Percentiles rank a stretch among this genome's conserved stretches.
These are phyloP conservation scores for Hylyphantes graminicola DNA, from an alignment of 1,140 invertebrate species.

Conservation along the genomic window DNA sequence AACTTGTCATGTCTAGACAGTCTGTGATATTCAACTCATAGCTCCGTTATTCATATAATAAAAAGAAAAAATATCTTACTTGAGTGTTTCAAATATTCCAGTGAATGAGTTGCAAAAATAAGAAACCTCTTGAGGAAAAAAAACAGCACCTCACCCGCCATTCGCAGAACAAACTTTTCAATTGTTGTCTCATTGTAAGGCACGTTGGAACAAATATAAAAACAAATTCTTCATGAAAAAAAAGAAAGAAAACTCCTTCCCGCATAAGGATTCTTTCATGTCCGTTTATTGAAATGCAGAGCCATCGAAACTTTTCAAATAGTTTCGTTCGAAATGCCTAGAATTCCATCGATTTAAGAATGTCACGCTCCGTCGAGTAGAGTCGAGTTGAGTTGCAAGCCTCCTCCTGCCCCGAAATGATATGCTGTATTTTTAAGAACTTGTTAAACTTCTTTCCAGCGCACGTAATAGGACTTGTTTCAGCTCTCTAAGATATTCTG, in stretches of 20 bases:
- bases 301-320: slow-evolving; percentile 37
- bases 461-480: no score
- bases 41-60: no score
- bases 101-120: no score
- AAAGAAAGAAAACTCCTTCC: neutral
- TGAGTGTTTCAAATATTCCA: no score
- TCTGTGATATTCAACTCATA: no score
- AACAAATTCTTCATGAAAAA: neutral
- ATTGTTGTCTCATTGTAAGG: no score
- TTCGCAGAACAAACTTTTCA: no score
- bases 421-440: slow-evolving; percentile 36
- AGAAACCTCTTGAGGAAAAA: no score
- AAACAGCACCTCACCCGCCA: no score
- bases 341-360: slow-evolving; percentile 35
- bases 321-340: slow-evolving; percentile 10
- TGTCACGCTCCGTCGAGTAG: slow-evolving; percentile 29
- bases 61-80: no score
- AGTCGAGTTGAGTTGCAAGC: neutral
- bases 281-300: slow-evolving; percentile 43
- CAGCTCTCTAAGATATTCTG: no score
- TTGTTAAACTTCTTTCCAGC: slow-evolving; percentile 21
- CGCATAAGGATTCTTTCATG: slow-evolving; percentile 21
- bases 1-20: no score
- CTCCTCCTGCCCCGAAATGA: neutral
- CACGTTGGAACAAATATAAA: neutral